These are phyloP conservation scores for Peromyscus nudipes DNA, from an alignment of 2,797 vertebrate genomes.

Conservation along the genomic window DNA sequence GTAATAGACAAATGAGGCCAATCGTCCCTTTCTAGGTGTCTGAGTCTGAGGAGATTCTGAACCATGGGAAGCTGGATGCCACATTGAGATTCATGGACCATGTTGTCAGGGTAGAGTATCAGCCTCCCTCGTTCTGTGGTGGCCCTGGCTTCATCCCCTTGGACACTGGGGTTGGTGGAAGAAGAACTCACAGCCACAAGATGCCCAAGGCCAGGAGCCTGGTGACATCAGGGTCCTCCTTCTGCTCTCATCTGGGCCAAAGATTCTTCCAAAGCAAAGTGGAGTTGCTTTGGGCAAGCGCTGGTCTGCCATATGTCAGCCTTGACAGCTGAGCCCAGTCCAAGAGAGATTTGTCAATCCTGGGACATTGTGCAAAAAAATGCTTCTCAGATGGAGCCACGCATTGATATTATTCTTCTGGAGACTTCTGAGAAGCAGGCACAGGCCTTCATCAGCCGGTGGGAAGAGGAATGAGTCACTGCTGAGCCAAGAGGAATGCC, in stretches of 20 bases:
- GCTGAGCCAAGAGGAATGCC: too few relatives aligned
- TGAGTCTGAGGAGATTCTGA: background rate
- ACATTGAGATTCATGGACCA: rapidly evolving
- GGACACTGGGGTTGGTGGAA: background rate
- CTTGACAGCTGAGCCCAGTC: background rate
- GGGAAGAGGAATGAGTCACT: background rate
- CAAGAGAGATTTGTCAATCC: background rate
- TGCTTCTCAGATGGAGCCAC: background rate
- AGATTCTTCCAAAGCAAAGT: background rate
- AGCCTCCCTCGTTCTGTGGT: background rate
- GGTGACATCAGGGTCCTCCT: rapidly evolving
- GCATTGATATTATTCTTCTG: background rate
- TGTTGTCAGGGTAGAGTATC: background rate
- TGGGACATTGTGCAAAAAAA: background rate
- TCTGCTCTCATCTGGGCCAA: background rate
- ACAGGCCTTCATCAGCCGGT: background rate
- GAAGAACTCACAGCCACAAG: background rate
- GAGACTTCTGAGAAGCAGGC: background rate
- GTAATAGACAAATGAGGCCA: background rate
- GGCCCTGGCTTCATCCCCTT: background rate
- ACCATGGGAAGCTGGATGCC: background rate
- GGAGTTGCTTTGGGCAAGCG: background rate
- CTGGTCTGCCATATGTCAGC: background rate
- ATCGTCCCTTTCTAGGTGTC: background rate
- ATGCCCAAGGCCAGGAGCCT: background rate